Evolutionary conservation across 2,113 vertebrate species (phyloP), one percentile per base, ranked within the genome.

Genomic region (Natator depressus): DNA sequence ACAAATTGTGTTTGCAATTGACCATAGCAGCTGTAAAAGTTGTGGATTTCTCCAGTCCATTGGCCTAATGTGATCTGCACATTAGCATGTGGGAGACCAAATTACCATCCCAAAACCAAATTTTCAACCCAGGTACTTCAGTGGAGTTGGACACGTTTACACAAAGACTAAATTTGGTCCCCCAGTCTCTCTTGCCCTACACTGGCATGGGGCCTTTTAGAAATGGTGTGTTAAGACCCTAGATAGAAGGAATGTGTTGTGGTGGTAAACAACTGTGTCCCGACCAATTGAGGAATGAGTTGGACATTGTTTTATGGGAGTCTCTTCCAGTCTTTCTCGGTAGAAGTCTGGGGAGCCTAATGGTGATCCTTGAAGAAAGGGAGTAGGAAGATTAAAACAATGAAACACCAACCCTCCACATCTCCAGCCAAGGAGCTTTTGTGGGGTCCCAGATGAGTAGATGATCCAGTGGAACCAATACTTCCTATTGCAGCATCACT

Each of bases 11-110:
- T 65, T 89, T 94, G 42, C 17, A 59, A 13, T 27, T 53, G 10
- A 2, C 62, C 11, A 1, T 81, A 75, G 27, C 25, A 90, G 14
- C 31, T 54, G 5, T 25, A 4, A 35, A 75, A 72, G 17, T 89
- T 83, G 22, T 85, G 2, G 72, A 53, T 55, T 27, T 82, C n/a
- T n/a, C 57, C 1, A 11, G 47, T 85, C 29, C 47, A 65, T 31
- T 55, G 16, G 4, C 57, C 19, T 92, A 0, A 49, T 78, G 47
- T 16, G 72, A 59, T 62, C 10, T 55, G 1, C 3, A 0, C 50
- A 4, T 3, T 83, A 5, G n/a, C 4, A 0, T 72, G 82, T 59
- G 22, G 9, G 38, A 87, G 14, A n/a, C 0, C 8, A 12, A 8
- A 25, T 85, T 90, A 57, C 90, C 90, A 42, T 29, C 53, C 53